Conservation (phyloP, 2,797 vertebrate species). For the Eulemur coronatus region DNA sequence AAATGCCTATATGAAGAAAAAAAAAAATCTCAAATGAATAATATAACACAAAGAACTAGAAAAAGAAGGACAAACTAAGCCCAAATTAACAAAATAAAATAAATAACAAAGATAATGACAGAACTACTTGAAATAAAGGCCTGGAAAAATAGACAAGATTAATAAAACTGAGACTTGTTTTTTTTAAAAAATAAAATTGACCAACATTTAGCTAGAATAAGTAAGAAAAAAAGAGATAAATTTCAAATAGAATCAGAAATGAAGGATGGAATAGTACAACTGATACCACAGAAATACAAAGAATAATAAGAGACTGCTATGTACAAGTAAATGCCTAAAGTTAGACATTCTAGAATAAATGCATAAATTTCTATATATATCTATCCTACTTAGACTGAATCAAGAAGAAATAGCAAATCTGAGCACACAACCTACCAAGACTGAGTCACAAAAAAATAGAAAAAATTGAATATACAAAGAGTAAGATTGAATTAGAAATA, state of each 20-base stretch:
- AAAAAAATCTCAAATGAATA: background rate
- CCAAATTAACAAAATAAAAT: background rate
- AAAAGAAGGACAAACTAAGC: background rate
- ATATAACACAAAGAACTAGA: background rate
- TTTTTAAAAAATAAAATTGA: background rate
- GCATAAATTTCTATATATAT: background rate
- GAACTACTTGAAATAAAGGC: background rate
- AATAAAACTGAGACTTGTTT: background rate
- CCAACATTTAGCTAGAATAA: background rate
- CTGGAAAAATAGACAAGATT: background rate
- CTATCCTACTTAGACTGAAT: background rate
- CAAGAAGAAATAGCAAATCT: background rate
- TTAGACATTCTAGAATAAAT: background rate
- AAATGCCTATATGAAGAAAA: background rate
- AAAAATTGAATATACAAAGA: no score
- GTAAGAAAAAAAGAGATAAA: background rate
- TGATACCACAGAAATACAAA: background rate
- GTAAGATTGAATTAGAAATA: no score
- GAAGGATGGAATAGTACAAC: background rate
- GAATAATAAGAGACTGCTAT: background rate
- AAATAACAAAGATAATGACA: background rate
- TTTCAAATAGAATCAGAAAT: background rate
- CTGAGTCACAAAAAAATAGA: background rate
- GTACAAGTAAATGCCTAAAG: background rate
- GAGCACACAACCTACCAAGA: no score